Percentiles rank a stretch among this genome's conserved stretches.
Conservation (phyloP, 2,113 vertebrate species). For the Hippocampus comes region DNA sequence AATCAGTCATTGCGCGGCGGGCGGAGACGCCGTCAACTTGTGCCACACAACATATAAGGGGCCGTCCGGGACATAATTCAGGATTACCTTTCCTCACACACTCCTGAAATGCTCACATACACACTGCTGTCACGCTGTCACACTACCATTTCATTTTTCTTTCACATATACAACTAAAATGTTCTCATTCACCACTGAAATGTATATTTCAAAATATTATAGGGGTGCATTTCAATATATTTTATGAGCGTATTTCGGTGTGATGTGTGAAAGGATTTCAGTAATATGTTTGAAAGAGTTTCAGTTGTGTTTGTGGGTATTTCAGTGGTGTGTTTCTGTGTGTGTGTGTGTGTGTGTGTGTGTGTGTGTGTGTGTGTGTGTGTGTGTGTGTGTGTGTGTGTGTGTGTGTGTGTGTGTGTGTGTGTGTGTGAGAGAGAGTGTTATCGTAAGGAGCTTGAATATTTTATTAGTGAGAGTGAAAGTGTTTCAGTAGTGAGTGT, state of each 20-base stretch:
- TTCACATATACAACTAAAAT: neutral
- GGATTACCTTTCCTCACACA: neutral
- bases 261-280: neutral
- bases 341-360: too few species aligned
- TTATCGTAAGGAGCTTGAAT: too few species aligned
- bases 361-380: too few species aligned
- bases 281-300: neutral
- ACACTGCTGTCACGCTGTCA: neutral
- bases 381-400: too few species aligned
- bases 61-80: neutral
- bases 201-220: neutral
- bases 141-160: neutral
- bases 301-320: too few species aligned
- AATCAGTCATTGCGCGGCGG: conserved; percentile 71
- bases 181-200: neutral
- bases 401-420: too few species aligned
- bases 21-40: conserved; percentile 49
- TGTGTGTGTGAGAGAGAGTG: too few species aligned
- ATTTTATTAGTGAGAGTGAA: too few species aligned
- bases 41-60: neutral
- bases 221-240: neutral
- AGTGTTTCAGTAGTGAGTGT: neutral
- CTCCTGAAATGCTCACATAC: neutral
- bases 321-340: too few species aligned
- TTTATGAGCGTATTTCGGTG: too few species aligned